phyloP scores from a whole-genome alignment of 2,888 invertebrate species.

The Physocephala rufipes region DNA sequence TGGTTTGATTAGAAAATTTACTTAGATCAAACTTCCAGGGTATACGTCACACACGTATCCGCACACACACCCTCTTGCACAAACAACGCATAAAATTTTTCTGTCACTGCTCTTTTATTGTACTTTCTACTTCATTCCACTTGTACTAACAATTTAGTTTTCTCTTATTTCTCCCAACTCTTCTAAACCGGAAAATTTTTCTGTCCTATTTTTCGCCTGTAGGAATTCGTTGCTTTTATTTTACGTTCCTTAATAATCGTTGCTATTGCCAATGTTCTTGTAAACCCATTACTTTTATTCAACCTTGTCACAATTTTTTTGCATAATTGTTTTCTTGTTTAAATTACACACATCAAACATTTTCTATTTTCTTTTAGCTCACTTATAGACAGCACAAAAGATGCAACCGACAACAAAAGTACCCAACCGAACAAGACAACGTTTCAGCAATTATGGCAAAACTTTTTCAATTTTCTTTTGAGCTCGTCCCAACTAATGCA shows the following conservation, averaged over 20 bases:
- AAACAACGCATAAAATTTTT: neutral
- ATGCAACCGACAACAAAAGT: slow-evolving; percentile 26
- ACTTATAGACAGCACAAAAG: slow-evolving; percentile 18
- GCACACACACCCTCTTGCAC: slow-evolving; percentile 11
- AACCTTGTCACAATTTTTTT: slow-evolving; percentile 21
- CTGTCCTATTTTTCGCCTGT: slow-evolving; percentile 16
- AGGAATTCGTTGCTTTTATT: slow-evolving; percentile 11
- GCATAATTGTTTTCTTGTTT: slow-evolving; percentile 10
- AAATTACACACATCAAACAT: slow-evolving; percentile 21
- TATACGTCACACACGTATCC: slow-evolving; percentile 7
- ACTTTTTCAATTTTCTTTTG: slow-evolving; percentile 11
- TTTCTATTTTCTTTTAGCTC: slow-evolving; percentile 10
- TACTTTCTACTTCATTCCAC: slow-evolving; percentile 16
- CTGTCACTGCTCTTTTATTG: slow-evolving; percentile 24
- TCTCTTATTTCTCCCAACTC: neutral
- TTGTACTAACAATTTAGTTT: slow-evolving; percentile 21
- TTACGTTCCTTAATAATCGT: neutral
- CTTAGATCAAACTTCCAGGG: neutral
- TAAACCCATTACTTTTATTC: slow-evolving; percentile 12
- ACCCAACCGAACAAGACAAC: slow-evolving; percentile 30
- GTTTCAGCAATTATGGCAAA: slow-evolving; percentile 30
- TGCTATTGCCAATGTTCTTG: neutral
- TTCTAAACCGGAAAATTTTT: slow-evolving; percentile 30
- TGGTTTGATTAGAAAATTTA: neutral
- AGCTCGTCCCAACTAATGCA: neutral